Percentiles rank a stretch among this genome's conserved stretches.
Conservation (phyloP, 2,888 invertebrate species). For the Ditula angustiorana region DNA sequence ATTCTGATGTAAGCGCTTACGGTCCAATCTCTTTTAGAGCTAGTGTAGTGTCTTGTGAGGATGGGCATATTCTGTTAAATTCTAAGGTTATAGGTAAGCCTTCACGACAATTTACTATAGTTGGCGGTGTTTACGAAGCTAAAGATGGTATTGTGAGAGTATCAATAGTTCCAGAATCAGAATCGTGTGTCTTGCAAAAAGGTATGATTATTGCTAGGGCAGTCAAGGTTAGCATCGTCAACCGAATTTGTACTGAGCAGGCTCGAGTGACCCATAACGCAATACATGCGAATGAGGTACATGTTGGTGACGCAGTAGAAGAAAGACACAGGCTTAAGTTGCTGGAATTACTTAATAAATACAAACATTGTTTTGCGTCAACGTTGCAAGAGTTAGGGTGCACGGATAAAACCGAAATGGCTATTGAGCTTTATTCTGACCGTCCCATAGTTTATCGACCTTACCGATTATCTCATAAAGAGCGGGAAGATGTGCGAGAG, state of each 20-base stretch:
- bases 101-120: conserved; percentile 12
- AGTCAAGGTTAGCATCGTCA: too few species aligned
- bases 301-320: conserved; percentile 6
- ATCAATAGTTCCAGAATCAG: too few species aligned
- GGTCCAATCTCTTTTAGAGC: conserved; percentile 1
- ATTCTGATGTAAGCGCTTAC: background rate
- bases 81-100: conserved; percentile 10
- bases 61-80: background rate
- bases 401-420: conserved; percentile 36
- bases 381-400: conserved; percentile 31
- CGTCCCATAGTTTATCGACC: too few species aligned
- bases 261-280: too few species aligned
- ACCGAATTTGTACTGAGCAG: too few species aligned
- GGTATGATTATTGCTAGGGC: too few species aligned
- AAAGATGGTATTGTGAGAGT: too few species aligned
- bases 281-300: conserved; percentile 1
- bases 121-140: too few species aligned
- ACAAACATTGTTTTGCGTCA: conserved; percentile 38
- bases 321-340: background rate
- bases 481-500: too few species aligned
- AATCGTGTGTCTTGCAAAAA: too few species aligned
- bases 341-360: conserved; percentile 20
- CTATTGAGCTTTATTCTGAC: too few species aligned
- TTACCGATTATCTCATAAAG: too few species aligned
- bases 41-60: background rate